Base-by-base conservation (phyloP, 2,797 vertebrate species). In the Chromobotia macracanthus region DNA sequence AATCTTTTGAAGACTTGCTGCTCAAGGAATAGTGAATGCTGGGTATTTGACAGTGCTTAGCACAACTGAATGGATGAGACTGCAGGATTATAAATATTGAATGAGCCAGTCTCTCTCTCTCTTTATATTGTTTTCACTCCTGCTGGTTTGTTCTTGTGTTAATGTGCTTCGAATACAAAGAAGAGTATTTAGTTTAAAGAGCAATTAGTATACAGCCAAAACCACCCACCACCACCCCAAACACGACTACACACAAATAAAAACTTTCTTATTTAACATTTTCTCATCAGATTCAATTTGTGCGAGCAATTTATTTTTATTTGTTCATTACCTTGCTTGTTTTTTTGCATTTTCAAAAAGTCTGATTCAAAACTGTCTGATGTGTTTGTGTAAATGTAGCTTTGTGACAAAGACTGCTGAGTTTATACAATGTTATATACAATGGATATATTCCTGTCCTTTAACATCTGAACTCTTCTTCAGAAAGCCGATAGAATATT, bases 21-120 rank as follows among this genome's bases (percentile, higher is more conserved):
- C 56, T 63, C 55, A 10, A 41, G 23, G 38, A 38, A 60, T 23
- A n/a, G n/a, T 35, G 75, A 61, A 70, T 51, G 66, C 55, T 28
- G 56, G 6, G 12, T 63, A 10, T 63, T 51, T 70, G 66, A 61
- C 44, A 69, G 65, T 58, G 65, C 41, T 69, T 50, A 69, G 38
- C 75, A n/a, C 50, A 60, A 12, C 23, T 38, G 68, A 82, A 77
- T 66, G 35, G 68, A 41, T 41, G 67, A 74, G 68, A 84, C 85
- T 86, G 87, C 86, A 82, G 86, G 60, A 75, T 81, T 82, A 86
- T 90, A 73, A 84, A 89, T 89, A 87, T 89, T 90, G 88, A 55
- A 90, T 50, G 35, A 25, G 72, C 58, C 66, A 64, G 25, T 58
- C 16, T 53, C 35, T 38, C 12, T 74, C 35, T 41, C 18, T 44